These are phyloP conservation scores for Cladorhizidae sp. DNA, from an alignment of 37 sponge, comb jelly and placozoan species.

Conservation along the genomic window DNA sequence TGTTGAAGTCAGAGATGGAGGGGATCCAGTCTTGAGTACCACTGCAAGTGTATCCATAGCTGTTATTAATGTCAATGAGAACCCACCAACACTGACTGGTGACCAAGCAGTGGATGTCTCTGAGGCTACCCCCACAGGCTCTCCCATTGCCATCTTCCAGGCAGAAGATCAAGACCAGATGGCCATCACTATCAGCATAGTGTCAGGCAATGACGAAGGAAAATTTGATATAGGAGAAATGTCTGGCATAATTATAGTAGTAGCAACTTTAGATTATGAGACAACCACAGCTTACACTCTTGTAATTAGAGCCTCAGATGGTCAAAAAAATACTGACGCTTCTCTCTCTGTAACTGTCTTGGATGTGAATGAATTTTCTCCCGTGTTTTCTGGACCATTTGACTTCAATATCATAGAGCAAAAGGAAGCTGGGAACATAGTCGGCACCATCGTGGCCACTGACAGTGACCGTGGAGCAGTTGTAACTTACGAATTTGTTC, in stretches of 20 bases:
- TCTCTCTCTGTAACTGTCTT: conserved; percentile 50
- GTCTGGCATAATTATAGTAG: conserved; percentile 34
- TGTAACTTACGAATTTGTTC: conserved; percentile 16
- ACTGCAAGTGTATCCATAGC: conserved; percentile 27
- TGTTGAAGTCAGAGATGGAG: conserved; percentile 33
- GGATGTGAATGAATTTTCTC: conserved; percentile 80
- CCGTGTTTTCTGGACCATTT: conserved; percentile 29
- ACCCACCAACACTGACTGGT: conserved; percentile 43
- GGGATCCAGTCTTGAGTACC: conserved; percentile 20
- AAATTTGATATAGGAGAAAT: conserved; percentile 51
- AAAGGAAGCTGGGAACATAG: background rate
- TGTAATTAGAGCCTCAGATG: conserved; percentile 46
- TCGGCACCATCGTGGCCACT: conserved; percentile 43
- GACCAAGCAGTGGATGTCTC: conserved; percentile 24
- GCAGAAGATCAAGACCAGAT: conserved; percentile 40
- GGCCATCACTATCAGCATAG: background rate
- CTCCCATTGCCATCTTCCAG: conserved; percentile 17
- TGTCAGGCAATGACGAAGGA: conserved; percentile 24
- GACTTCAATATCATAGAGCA: conserved; percentile 44
- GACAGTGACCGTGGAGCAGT: conserved; percentile 33
- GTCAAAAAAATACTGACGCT: background rate
- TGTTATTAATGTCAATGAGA: conserved; percentile 76
- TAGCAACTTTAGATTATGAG: conserved; percentile 64
- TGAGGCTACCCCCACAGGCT: conserved; percentile 32
- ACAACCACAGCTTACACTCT: conserved; percentile 26